Base-by-base conservation (phyloP, 2,113 vertebrate species). In the Herpailurus yagouaroundi region DNA sequence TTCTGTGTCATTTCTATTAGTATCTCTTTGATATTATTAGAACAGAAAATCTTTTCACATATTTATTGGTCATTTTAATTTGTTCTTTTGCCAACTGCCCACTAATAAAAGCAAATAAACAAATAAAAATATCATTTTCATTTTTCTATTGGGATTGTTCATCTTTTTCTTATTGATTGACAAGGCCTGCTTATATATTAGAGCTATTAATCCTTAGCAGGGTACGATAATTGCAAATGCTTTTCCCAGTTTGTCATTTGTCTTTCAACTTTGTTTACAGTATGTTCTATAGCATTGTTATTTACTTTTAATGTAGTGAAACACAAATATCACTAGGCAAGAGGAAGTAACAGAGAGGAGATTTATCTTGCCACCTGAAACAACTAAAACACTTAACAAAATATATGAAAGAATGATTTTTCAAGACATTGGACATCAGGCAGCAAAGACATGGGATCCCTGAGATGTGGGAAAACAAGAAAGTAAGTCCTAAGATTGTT, bases 221-320 rank as follows among this genome's bases (percentile, higher is more conserved):
- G 33, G 38, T 14, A 76, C 7, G 69, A 57, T 76, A 94, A 68
- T 50, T 69, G 29, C 52, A 96, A 96, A 76, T 48, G 90, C 57
- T 92, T 89, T 91, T 86, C 38, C 5, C 63, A 86, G 29, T 74
- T 85, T 89, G n/a, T 60, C 73, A 92, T 64, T 63, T 86, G 45
- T 83, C 63, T 94, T 95, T 92, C 60, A 97, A 80, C 21, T 82
- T 92, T 71, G n/a, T 85, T 95, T 95, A 95, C 1, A 63, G 68
- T 64, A 10, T 68, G 41, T 33, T 91, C 45, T 41, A 81, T 11
- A 74, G 9, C 60, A 81, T 21, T 71, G 7, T 50, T 94, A 79
- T 68, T 85, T 88, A 90, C 88, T 90, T 89, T 97, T 88, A 97
- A 88, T 63, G 85, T 38, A 64, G 27, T 88, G 76, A 92, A 88